Evolutionary conservation across 1,140 invertebrate species (phyloP), one percentile per base, ranked within the genome.

Genomic region (Odontomachus brunneus): DNA sequence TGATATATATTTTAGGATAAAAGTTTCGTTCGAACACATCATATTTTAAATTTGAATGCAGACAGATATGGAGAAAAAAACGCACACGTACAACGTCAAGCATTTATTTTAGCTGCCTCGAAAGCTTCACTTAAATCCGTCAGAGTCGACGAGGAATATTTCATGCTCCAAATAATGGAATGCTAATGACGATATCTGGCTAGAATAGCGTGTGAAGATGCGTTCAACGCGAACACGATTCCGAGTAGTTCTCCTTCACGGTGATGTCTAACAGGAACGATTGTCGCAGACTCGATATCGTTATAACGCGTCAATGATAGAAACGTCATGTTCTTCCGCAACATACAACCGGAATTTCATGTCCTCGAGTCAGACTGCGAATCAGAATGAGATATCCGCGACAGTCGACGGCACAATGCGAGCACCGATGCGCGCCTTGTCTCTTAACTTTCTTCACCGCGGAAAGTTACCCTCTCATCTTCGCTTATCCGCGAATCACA

Each of bases 271-370:
- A 57, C 75, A 80, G 69, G 75, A 80, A 80, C 65, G 51, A 80
- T 80, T 57, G 65, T 80, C 51, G 38, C 22, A 53, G 65, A 57
- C 44, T 80, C 33, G 75, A 80, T 69, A 69, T 48, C 65, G 63
- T 69, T 69, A 48, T 33, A 51, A 48, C 48, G 9, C 49, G 11
- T 78, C 75, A 78, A 78, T 69, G 75, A 78, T 57, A 78, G 75
- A 69, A 78, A 44, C 11, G 75, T 78, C 75, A 78, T 78, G 75
- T 57, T 78, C 63, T 78, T 78, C 63, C 75, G 44, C 26, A 49
- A 62, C 24, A 51, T 78, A 44, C 63, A 78, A 78, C 49, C 75
- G 75, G 63, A 69, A 78, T 69, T 38, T 69, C 73, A 65, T 78
- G 74, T 78, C 17, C 22, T 55, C 22, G 63, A 78, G 67, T 78